phyloP scores from a whole-genome alignment of 2,888 invertebrate species.

The Neoaliturus tenellus region DNA sequence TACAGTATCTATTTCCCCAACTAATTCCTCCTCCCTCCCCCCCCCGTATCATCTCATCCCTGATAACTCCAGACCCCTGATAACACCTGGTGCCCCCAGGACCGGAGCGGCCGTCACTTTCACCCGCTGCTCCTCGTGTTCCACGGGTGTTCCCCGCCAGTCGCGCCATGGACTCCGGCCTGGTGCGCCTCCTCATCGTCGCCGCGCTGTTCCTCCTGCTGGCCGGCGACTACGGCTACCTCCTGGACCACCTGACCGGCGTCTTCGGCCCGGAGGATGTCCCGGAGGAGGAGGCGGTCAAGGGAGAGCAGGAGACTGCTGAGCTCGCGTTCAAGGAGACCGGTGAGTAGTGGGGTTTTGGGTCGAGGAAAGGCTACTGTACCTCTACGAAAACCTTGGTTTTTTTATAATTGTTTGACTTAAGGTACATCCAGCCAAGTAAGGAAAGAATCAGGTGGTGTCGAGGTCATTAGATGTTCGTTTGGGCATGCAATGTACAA shows the following conservation, averaged over 20 bases:
- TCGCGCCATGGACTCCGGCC: conserved; percentile 66
- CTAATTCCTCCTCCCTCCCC: not conserved
- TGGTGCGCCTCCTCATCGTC: conserved; percentile 74
- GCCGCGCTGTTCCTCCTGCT: conserved; percentile 76
- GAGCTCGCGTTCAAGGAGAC: conserved; percentile 71
- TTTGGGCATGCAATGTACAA: too few relatives aligned
- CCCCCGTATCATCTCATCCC: not conserved
- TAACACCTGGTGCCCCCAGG: not conserved
- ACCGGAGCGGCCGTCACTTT: not conserved
- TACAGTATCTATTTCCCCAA: too few relatives aligned
- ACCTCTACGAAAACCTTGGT: not conserved
- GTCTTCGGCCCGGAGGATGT: conserved; percentile 69
- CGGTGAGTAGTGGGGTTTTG: not conserved
- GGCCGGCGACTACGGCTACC: conserved; percentile 75
- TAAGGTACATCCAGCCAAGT: too few relatives aligned
- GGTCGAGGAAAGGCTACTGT: too few relatives aligned
- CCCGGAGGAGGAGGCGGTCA: conserved; percentile 68
- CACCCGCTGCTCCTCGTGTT: not conserved
- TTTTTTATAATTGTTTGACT: not conserved
- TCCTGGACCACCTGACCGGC: conserved; percentile 74
- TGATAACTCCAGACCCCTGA: not conserved
- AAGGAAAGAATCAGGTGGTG: too few relatives aligned
- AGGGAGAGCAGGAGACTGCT: conserved; percentile 66
- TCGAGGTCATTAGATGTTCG: too few relatives aligned
- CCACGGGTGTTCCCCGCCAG: not conserved